Evolutionary conservation across 2,797 vertebrate genomes (phyloP).

Genomic region (Urosaurus nigricauda): DNA sequence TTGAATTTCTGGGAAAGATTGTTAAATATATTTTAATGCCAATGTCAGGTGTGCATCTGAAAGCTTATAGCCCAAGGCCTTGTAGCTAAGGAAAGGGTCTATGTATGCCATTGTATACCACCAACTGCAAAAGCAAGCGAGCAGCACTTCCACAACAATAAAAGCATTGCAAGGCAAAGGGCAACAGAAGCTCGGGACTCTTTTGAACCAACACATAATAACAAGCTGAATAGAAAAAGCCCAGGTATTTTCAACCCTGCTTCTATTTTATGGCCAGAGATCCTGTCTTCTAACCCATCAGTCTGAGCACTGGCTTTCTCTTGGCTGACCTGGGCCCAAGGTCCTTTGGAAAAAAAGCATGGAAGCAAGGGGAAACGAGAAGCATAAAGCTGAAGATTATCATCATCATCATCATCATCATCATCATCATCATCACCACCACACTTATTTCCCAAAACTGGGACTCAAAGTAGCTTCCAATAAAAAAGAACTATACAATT

Average conservation of each 20-base stretch:
- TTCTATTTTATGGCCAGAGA: neutral
- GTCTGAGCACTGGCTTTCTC: too few species aligned
- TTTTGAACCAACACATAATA: neutral
- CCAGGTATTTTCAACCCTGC: neutral
- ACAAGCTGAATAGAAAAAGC: slow-evolving; percentile 8
- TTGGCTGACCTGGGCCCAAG: too few species aligned
- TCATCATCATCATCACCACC: too few species aligned
- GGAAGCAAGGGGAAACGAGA: neutral
- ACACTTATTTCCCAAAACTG: too few species aligned
- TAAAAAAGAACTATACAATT: too few species aligned
- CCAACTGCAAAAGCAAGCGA: slow-evolving; percentile 47
- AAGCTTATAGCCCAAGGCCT: neutral
- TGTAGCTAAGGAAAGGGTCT: neutral
- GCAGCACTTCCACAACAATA: neutral
- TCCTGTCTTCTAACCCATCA: neutral
- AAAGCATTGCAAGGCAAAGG: neutral
- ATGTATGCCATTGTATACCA: slow-evolving; percentile 54
- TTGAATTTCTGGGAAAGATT: slow-evolving; percentile 62
- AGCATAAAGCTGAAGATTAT: neutral
- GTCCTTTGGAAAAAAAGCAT: neutral
- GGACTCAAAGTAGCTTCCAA: too few species aligned
- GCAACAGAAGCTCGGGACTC: slow-evolving; percentile 29
- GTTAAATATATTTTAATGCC: slow-evolving; percentile 49
- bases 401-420: too few species aligned
- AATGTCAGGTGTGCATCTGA: neutral